These are phyloP conservation scores for Trachelus iudaicus DNA, from an alignment of 2,888 invertebrate genomes.

Conservation along the genomic window DNA sequence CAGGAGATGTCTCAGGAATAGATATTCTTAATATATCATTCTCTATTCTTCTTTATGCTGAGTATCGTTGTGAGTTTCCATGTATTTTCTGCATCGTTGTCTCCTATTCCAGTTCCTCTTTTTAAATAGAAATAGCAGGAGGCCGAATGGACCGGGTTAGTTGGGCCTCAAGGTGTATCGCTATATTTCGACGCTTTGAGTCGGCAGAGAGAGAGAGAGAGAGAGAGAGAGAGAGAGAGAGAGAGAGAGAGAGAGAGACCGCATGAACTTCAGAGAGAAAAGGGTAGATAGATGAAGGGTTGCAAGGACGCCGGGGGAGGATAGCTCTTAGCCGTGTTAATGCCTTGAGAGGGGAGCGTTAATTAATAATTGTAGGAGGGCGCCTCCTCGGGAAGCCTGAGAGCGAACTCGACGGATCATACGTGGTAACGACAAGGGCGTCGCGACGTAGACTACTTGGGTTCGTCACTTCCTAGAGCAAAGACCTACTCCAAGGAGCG, in stretches of 20 bases:
- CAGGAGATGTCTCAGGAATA: not conserved
- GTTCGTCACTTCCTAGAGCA: not conserved
- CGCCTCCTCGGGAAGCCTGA: conserved; percentile 30
- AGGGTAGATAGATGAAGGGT: conserved; percentile 11
- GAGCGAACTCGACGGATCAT: not conserved
- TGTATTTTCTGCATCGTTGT: not conserved
- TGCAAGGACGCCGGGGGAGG: conserved; percentile 14
- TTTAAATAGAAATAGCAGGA: not conserved
- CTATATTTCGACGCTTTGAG: conserved; percentile 60
- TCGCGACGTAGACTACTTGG: not conserved
- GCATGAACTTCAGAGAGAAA: conserved; percentile 14
- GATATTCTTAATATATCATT: not conserved
- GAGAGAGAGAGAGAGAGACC: conserved; percentile 23
- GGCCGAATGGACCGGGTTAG: not conserved
- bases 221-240: conserved; percentile 22
- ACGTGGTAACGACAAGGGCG: not conserved
- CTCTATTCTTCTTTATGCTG: not conserved
- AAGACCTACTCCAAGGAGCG: not conserved
- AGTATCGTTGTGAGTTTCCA: not conserved
- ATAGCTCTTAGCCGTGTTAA: conserved; percentile 63
- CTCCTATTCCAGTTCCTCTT: conserved; percentile 1
- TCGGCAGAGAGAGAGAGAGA: conserved; percentile 39
- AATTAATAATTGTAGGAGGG: conserved; percentile 65
- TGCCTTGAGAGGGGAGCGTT: conserved; percentile 64
- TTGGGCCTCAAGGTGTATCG: conserved; percentile 55